phyloP scores from a whole-genome alignment of 64 coral and sea anemone genomes.

The Anthopleura sola region DNA sequence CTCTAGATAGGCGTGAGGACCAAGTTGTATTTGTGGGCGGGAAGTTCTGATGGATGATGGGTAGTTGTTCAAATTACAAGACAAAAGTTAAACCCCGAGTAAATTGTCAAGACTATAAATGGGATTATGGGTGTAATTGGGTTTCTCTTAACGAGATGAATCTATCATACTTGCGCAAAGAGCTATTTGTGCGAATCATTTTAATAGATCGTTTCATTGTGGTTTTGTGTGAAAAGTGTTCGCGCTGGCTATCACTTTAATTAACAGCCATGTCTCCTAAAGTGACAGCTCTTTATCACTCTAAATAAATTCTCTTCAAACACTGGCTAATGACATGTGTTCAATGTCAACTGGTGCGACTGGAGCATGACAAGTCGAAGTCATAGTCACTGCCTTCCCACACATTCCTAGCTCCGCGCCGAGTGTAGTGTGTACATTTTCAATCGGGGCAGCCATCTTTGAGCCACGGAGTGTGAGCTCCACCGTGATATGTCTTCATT shows the following conservation, averaged over 20 bases:
- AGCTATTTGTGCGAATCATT: constrained; percentile 53
- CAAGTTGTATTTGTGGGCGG: constrained; percentile 39
- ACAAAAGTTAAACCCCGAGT: constrained; percentile 39
- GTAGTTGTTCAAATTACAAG: constrained; percentile 57
- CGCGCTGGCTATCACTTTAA: constrained; percentile 75
- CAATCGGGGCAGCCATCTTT: constrained; percentile 95
- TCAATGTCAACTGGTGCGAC: constrained; percentile 87
- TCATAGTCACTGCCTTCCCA: constrained; percentile 79
- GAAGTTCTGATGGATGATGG: constrained; percentile 41
- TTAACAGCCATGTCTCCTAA: constrained; percentile 69
- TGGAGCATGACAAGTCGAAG: constrained; percentile 92
- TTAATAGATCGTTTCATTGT: constrained; percentile 42
- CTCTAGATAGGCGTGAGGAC: constrained; percentile 63
- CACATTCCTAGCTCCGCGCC: constrained; percentile 83
- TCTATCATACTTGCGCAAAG: constrained; percentile 40
- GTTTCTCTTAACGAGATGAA: constrained; percentile 59
- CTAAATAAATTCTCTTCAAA: constrained; percentile 89
- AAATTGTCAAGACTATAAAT: constrained; percentile 63
- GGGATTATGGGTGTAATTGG: constrained; percentile 69
- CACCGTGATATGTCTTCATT: constrained; percentile 87
- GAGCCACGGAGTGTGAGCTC: constrained; percentile 54
- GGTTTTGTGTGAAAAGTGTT: constrained; percentile 60
- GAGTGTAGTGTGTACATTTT: constrained; percentile 83
- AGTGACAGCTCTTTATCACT: constrained; percentile 78
- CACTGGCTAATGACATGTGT: constrained; percentile 83